Evolutionary conservation across 1,140 invertebrate genomes (phyloP).

Genomic region (Caerostris extrusa): DNA sequence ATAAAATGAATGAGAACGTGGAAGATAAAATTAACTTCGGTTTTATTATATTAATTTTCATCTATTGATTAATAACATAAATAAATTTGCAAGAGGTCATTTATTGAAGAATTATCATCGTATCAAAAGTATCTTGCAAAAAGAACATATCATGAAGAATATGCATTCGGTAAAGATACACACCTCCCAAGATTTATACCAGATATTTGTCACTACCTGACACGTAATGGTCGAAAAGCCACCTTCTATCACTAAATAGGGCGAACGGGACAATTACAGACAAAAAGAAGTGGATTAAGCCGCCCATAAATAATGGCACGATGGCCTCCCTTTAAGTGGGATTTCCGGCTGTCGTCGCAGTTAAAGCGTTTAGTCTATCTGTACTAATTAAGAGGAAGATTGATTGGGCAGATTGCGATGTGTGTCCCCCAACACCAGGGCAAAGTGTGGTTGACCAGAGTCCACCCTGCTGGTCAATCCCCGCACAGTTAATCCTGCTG

Average conservation of each 20-base stretch:
- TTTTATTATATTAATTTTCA: too few relatives aligned
- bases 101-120: too few relatives aligned
- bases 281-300: conserved; percentile 16
- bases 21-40: too few relatives aligned
- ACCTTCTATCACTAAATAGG: not conserved
- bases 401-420: not conserved
- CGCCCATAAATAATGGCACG: not conserved
- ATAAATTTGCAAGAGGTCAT: too few relatives aligned
- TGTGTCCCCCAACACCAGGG: not conserved
- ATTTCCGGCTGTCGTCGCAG: not conserved
- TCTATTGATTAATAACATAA: too few relatives aligned
- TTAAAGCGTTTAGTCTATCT: conserved; percentile 45
- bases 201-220: not conserved
- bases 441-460: not conserved
- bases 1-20: too few relatives aligned
- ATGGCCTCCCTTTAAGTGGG: conserved; percentile 8
- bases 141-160: too few relatives aligned
- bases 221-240: not conserved
- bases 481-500: conserved; percentile 25
- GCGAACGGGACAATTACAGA: conserved; percentile 20
- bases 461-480: not conserved
- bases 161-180: too few relatives aligned
- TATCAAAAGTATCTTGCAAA: too few relatives aligned
- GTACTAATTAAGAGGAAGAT: conserved; percentile 54
- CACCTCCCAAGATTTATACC: not conserved